Conservation (phyloP, 2,797 vertebrate species). For the Chelon auratus region DNA sequence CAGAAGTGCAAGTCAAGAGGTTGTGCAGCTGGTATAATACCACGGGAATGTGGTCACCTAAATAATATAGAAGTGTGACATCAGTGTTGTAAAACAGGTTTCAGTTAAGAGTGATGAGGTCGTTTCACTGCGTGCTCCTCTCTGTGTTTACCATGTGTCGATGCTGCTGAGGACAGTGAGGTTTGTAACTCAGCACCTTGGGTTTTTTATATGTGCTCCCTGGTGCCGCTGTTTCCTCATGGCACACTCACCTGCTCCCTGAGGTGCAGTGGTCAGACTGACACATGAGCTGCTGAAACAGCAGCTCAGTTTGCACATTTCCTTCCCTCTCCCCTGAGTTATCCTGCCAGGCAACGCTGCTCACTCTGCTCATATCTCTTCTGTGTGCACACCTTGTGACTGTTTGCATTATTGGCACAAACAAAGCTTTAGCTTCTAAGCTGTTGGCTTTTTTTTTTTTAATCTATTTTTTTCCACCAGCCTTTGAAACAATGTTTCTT, state of each 20-base stretch:
- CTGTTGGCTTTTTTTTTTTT: neutral
- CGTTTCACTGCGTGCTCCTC: neutral
- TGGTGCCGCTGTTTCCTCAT: slow-evolving; percentile 8
- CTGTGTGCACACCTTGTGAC: slow-evolving; percentile 34
- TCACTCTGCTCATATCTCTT: slow-evolving; percentile 37
- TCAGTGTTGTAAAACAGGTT: slow-evolving; percentile 1
- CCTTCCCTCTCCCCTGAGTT: slow-evolving; percentile 45
- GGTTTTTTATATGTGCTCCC: slow-evolving; percentile 9
- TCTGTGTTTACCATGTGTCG: too few species aligned
- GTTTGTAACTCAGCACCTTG: slow-evolving; percentile 50
- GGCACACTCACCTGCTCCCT: slow-evolving; percentile 53
- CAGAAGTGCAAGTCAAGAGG: slow-evolving; percentile 42
- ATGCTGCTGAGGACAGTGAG: neutral
- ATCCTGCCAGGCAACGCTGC: slow-evolving; percentile 59
- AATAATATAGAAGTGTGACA: slow-evolving; percentile 41
- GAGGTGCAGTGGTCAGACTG: slow-evolving; percentile 49
- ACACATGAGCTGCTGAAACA: slow-evolving; percentile 63
- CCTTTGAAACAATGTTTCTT: slow-evolving; percentile 68
- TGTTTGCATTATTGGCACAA: slow-evolving; percentile 46
- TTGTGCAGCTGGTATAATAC: slow-evolving; percentile 16
- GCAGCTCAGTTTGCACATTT: slow-evolving; percentile 54
- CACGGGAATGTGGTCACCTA: slow-evolving; percentile 27
- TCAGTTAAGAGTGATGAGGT: neutral
- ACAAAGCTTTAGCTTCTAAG: slow-evolving; percentile 13
- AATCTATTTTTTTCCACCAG: neutral